Evolutionary conservation across 2,888 invertebrate species (phyloP).

Genomic region (Macaria liturata): DNA sequence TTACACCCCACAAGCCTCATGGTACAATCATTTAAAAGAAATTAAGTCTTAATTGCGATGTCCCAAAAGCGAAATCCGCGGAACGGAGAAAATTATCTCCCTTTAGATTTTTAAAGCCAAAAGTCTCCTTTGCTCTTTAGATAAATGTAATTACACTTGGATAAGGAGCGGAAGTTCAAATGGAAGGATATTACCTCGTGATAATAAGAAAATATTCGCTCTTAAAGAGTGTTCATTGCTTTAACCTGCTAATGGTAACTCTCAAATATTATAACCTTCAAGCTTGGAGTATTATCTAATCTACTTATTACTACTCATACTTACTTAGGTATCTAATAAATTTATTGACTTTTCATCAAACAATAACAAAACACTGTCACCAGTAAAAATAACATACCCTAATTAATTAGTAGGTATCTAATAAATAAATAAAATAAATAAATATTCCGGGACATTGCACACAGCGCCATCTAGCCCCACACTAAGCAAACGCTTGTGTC

Average conservation of each 20-base stretch:
- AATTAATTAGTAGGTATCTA: too few relatives aligned
- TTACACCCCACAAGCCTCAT: background rate
- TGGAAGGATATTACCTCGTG: slow-evolving; percentile 31
- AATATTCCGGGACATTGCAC: too few relatives aligned
- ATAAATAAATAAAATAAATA: too few relatives aligned
- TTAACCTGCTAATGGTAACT: slow-evolving; percentile 14
- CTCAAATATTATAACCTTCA: slow-evolving; percentile 7
- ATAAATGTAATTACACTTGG: slow-evolving; percentile 34
- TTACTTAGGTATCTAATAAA: too few relatives aligned
- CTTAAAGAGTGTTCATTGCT: slow-evolving; percentile 29
- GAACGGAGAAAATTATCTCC: slow-evolving; percentile 21
- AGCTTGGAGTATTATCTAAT: too few relatives aligned
- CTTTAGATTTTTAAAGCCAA: slow-evolving; percentile 23
- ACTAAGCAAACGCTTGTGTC: too few relatives aligned
- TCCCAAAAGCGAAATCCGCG: slow-evolving; percentile 19
- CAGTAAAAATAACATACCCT: too few relatives aligned
- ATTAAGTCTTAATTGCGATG: slow-evolving; percentile 21
- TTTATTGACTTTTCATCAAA: too few relatives aligned
- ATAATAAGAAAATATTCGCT: slow-evolving; percentile 31
- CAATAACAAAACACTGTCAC: too few relatives aligned
- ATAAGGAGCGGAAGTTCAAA: slow-evolving; percentile 31
- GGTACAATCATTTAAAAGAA: slow-evolving; percentile 12
- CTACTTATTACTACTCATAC: too few relatives aligned
- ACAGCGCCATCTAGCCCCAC: too few relatives aligned
- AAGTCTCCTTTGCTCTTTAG: slow-evolving; percentile 27